Percentiles rank a stretch among this genome's conserved stretches.
These are phyloP conservation scores for Dioctria linearis DNA, from an alignment of 2,888 invertebrate species.

Conservation along the genomic window DNA sequence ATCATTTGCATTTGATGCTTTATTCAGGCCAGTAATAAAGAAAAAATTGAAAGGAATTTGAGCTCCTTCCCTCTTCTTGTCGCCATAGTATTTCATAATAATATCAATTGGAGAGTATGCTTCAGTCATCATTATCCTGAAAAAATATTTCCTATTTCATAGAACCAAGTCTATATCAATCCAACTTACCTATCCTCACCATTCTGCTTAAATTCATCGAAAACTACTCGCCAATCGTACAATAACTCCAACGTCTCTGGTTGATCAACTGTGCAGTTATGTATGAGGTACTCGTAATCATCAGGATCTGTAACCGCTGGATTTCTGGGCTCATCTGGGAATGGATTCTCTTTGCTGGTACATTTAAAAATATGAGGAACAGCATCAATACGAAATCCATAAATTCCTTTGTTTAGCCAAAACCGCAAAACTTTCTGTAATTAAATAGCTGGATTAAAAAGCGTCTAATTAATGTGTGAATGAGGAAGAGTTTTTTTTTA, in stretches of 20 bases:
- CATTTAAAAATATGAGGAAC: constrained; percentile 71
- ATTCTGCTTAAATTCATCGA: constrained; percentile 70
- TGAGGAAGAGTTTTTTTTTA: too few relatives aligned
- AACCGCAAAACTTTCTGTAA: constrained; percentile 76
- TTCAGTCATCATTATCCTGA: constrained; percentile 76
- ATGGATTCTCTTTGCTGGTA: constrained; percentile 61
- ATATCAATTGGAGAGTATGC: constrained; percentile 73
- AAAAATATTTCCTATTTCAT: too few relatives aligned
- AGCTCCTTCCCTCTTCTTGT: constrained; percentile 71
- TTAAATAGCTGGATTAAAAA: too few relatives aligned
- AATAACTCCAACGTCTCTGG: constrained; percentile 75
- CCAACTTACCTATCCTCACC: neutral
- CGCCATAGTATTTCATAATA: constrained; percentile 76
- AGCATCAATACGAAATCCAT: constrained; percentile 83
- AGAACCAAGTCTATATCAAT: too few relatives aligned
- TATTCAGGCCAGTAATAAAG: constrained; percentile 73
- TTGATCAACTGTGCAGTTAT: constrained; percentile 76
- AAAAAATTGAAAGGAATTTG: constrained; percentile 80
- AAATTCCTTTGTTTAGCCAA: constrained; percentile 85
- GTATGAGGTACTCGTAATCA: constrained; percentile 74
- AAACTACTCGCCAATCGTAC: constrained; percentile 74
- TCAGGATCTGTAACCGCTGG: constrained; percentile 71
- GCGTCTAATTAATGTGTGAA: too few relatives aligned
- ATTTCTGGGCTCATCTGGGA: constrained; percentile 73
- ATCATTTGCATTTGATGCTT: constrained; percentile 72